Evolutionary conservation across 2,113 vertebrate genomes (phyloP), one percentile per base, ranked within the genome.

Genomic region (Empidonax traillii): DNA sequence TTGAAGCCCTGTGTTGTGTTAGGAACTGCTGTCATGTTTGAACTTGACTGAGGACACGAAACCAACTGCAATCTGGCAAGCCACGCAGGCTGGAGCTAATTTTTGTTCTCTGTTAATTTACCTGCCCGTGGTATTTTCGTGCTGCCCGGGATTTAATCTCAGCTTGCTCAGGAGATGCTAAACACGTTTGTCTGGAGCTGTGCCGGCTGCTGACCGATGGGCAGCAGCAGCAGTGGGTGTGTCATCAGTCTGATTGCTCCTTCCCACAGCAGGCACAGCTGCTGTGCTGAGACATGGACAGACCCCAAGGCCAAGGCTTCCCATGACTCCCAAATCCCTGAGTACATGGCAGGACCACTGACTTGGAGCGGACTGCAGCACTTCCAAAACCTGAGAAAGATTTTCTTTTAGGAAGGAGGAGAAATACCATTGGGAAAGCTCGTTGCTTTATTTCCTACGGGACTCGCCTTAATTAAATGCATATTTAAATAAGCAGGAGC

Each of bases 401-500:
- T 62, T 94, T 88, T 61, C 61, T 90, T 87, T 77, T n/a, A 81
- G 78, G 66, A 49, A 90, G 59, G 31, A 68, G 58, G 35, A 80
- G 85, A 78, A 85, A 9, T 8, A 59, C 67, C 65, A 35, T 3
- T 87, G 71, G 66, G 81, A 67, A 90, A 68, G 39, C 81, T 93
- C 31, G 0, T 44, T 67, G 69, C 69, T 69, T 41, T 2, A 37
- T 91, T 91, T 91, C 80, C 87, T 94, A 58, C n/a, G 55, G 53
- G 47, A 41, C 20, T 82, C 31, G 75, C 59, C 51, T 78, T 94
- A 91, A 90, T 95, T 41, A 90, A 94, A 89, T 90, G 66, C 27
- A 3, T 93, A 37, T 94, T 95, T 96, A 97, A 94, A 80, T 95
- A 74, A 91, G 77, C 85, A 82, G 73, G 85, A 96, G 72, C 80